Evolutionary conservation across 2,113 vertebrate genomes (phyloP).

Genomic region (Todiramphus saurophagus): DNA sequence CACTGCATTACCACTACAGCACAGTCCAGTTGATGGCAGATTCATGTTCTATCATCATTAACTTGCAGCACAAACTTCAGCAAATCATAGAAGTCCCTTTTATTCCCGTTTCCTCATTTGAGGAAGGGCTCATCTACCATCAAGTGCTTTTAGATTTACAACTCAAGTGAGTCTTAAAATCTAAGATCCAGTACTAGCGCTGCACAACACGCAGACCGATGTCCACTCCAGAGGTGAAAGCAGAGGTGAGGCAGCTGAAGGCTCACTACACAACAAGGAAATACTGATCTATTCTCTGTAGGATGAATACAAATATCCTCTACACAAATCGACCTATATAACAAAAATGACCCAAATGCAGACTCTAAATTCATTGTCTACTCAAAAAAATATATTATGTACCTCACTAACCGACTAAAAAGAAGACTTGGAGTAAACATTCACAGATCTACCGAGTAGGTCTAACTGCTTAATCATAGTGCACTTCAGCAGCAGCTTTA

Average conservation of each 20-base stretch:
- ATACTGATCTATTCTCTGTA: neutral
- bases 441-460: neutral
- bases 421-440: neutral
- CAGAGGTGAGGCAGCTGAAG: neutral
- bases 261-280: neutral
- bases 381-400: neutral
- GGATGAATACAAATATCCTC: neutral
- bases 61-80: neutral
- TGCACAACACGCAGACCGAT: accelerated
- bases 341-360: neutral
- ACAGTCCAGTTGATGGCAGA: neutral
- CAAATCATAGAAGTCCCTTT: neutral
- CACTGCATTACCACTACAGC: neutral
- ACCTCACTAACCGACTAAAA: neutral
- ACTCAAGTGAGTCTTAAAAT: neutral
- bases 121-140: neutral
- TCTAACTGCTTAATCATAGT: neutral
- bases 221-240: neutral
- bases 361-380: neutral
- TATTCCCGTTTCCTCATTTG: neutral
- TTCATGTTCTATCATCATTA: neutral
- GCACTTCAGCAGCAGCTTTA: neutral
- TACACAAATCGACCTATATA: neutral
- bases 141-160: neutral
- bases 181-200: neutral